phyloP scores from a whole-genome alignment of 2,113 vertebrate genomes.

The Balaeniceps rex region DNA sequence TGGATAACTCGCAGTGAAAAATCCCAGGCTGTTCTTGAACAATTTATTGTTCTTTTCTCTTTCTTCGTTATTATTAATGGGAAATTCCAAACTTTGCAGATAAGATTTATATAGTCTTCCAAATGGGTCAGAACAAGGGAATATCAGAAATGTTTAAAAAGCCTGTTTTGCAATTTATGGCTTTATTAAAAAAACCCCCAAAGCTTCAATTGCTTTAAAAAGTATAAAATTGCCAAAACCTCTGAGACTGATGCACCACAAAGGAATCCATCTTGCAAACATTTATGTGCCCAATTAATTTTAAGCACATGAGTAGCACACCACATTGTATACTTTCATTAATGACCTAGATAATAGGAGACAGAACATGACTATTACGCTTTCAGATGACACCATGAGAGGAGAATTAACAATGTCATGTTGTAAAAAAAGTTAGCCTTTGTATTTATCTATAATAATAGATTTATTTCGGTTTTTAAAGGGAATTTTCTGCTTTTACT shows the following conservation, averaged over 20 bases:
- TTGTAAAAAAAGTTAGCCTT: background rate
- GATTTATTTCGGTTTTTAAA: background rate
- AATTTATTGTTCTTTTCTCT: conserved; percentile 50
- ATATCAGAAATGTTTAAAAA: conserved; percentile 46
- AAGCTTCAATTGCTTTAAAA: background rate
- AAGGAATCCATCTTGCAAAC: conserved; percentile 5
- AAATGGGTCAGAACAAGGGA: conserved; percentile 19
- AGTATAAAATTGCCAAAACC: conserved; percentile 11
- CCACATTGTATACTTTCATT: conserved; percentile 15
- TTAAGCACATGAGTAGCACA: background rate
- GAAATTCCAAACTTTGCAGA: conserved; percentile 56
- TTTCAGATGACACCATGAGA: background rate
- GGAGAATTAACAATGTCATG: background rate
- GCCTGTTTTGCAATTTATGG: conserved; percentile 25
- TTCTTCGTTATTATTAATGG: conserved; percentile 59
- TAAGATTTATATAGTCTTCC: conserved; percentile 52
- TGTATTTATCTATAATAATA: background rate
- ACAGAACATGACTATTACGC: background rate
- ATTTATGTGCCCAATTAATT: conserved; percentile 17
- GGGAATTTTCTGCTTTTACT: background rate
- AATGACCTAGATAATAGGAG: conserved; percentile 1
- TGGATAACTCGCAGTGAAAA: conserved; percentile 37
- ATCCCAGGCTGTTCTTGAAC: conserved; percentile 50
- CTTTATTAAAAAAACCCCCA: background rate
- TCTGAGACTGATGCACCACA: background rate